Evolutionary conservation across 2,888 invertebrate genomes (phyloP), one percentile per base, ranked within the genome.

Genomic region (Agriopis marginaria): DNA sequence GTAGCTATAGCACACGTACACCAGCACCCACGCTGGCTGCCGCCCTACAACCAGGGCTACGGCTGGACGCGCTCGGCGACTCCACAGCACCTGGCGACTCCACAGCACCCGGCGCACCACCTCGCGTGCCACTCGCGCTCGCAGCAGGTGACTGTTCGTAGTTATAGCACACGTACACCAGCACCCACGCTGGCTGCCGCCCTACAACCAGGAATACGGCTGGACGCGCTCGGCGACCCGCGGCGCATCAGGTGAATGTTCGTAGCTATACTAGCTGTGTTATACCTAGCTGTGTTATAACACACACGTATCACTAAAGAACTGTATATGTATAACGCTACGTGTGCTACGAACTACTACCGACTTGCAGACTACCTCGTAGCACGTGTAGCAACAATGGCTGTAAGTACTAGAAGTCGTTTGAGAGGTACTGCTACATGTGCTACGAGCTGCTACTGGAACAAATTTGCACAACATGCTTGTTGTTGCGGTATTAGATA

Each of bases 31-130:
- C 3, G 32, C 32, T 3, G 32, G 32, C 32, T 32, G 32, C 32
- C 5, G 4, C 3, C 32, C 32, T 32, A 32, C 32, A 32, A 32
- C 32, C 32, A 32, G 32, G 32, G 4, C 1, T 32, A 32, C 32
- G 32, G 32, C 3, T 32, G 32, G 32, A 32, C 0, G 32, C 32
- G 92, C 87, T 92, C 93, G 84, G 92, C 93, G 82, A 93, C 94
- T 78, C 93, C 93, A 82, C 93, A 93, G 89, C 94, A 94, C n/a
- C n/a, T n/a, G n/a, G n/a, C n/a, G n/a, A 93, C 94, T 78, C 93
- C 93, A 82, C 93, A 93, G 89, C 94, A 94, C 84, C 93, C 93
- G 79, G 89, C 91, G 79, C 93, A 90, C 85, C 94, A 93, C 83
- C 93, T 94, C 80, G 93, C 94, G 79, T 84, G 94, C 70, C 94